phyloP scores from a whole-genome alignment of 2,888 invertebrate genomes.

The Rhagium mordax region DNA sequence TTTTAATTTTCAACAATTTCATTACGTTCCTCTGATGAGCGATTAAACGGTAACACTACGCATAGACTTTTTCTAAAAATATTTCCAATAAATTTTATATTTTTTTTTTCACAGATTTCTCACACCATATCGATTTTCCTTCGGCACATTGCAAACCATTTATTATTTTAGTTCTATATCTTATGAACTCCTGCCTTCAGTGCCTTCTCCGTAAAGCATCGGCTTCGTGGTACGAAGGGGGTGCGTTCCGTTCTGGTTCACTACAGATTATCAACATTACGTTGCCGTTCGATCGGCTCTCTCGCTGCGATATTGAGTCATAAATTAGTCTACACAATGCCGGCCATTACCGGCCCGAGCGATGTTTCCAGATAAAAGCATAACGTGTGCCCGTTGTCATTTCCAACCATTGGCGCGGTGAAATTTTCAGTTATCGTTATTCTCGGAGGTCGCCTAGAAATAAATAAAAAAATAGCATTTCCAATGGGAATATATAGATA shows the following conservation, averaged over 20 bases:
- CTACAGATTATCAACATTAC: constrained; percentile 66
- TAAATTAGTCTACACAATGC: constrained; percentile 67
- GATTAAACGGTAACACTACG: no score
- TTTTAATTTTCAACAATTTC: no score
- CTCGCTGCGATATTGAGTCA: constrained; percentile 66
- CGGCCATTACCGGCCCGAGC: constrained; percentile 64
- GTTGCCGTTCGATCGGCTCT: constrained; percentile 63
- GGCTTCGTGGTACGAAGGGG: constrained; percentile 44
- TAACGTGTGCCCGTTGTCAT: constrained; percentile 60
- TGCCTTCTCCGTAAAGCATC: neutral
- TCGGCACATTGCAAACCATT: constrained; percentile 20
- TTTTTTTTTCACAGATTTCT: neutral
- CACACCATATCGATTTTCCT: constrained; percentile 10
- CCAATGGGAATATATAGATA: neutral
- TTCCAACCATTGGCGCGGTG: constrained; percentile 53
- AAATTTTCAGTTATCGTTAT: neutral
- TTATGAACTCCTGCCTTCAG: constrained; percentile 7
- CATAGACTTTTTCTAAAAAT: neutral
- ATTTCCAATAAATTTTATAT: neutral
- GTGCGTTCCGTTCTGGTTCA: constrained; percentile 58
- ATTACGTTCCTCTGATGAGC: no score
- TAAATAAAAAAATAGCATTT: neutral
- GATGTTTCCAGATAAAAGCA: constrained; percentile 64
- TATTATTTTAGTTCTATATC: constrained; percentile 31
- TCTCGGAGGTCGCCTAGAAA: neutral